Evolutionary conservation across 2,888 invertebrate species (phyloP).

Genomic region (Drosophila rubida): DNA sequence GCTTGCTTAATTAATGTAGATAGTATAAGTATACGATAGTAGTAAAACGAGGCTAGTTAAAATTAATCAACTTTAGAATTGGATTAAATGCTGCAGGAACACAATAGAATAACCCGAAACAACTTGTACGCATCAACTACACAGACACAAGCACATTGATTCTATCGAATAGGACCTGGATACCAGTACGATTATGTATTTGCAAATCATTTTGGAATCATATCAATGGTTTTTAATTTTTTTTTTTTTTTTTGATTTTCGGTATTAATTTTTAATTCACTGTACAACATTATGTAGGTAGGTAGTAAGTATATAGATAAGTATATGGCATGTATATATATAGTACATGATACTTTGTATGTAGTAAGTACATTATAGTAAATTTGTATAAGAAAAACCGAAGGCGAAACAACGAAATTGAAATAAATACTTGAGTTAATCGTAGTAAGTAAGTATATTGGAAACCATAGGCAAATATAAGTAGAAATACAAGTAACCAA

Average conservation of each 20-base stretch:
- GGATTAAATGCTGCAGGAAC: conserved; percentile 6
- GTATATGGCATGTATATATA: conserved; percentile 70
- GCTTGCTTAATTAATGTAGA: conserved; percentile 24
- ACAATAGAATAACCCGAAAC: conserved; percentile 42
- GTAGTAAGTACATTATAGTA: conserved; percentile 49
- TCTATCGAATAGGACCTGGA: conserved; percentile 57
- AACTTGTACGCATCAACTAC: conserved; percentile 65
- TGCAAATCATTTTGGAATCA: conserved; percentile 11
- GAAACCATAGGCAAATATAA: conserved; percentile 13
- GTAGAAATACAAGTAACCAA: conserved; percentile 39
- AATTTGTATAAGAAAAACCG: conserved; percentile 45
- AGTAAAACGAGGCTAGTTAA: conserved; percentile 32
- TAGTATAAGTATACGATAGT: conserved; percentile 3
- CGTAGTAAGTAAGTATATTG: background rate
- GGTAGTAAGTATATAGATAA: conserved; percentile 49
- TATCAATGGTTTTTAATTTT: conserved; percentile 12
- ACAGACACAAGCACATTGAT: conserved; percentile 75
- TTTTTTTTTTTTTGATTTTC: conserved; percentile 18
- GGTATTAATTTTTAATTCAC: conserved; percentile 46
- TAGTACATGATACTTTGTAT: conserved; percentile 55
- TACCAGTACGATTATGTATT: conserved; percentile 11
- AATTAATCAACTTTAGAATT: conserved; percentile 37
- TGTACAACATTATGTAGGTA: conserved; percentile 63
- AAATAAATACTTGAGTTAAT: conserved; percentile 37
- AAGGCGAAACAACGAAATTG: conserved; percentile 39